A percentile compares a stretch with the other conserved stretches of the same genome.
Evolutionary conservation across 2,113 vertebrate genomes (phyloP).

Genomic region (Coryphaenoides rupestris): DNA sequence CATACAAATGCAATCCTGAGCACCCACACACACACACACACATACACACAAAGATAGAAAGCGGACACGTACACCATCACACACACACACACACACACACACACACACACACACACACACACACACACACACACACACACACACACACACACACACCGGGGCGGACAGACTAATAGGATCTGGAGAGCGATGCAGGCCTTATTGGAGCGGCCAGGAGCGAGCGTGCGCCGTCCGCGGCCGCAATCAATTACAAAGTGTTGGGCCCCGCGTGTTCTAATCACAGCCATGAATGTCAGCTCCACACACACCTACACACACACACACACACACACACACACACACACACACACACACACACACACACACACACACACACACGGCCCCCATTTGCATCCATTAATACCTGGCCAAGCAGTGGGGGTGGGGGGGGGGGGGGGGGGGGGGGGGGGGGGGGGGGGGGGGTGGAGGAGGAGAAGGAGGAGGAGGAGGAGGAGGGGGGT

Average conservation of each 20-base stretch:
- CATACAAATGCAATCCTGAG: too few relatives aligned
- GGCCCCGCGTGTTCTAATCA: slow-evolving; percentile 67
- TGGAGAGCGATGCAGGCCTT: slow-evolving; percentile 28
- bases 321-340: slow-evolving; percentile 58
- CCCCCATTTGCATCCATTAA: slow-evolving; percentile 70
- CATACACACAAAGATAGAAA: too few relatives aligned
- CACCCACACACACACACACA: too few relatives aligned
- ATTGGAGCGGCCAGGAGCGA: slow-evolving; percentile 45
- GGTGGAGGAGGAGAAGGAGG: background rate
- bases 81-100: background rate
- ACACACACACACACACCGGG: slow-evolving; percentile 1
- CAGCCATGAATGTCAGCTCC: slow-evolving; percentile 71
- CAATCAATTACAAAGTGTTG: slow-evolving; percentile 67
- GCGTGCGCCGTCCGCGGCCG: slow-evolving; percentile 49
- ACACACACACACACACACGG: slow-evolving; percentile 57
- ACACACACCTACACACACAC: too few relatives aligned
- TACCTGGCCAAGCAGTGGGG: slow-evolving; percentile 18
- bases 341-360: slow-evolving; percentile 54
- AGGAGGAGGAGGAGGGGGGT: background rate
- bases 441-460: background rate
- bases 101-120: too few relatives aligned
- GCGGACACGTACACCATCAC: background rate
- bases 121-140: background rate
- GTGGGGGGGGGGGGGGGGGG: background rate
- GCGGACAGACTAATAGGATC: slow-evolving; percentile 29